phyloP scores from a whole-genome alignment of 1,140 invertebrate genomes.

The Leptinotarsa lineolata region DNA sequence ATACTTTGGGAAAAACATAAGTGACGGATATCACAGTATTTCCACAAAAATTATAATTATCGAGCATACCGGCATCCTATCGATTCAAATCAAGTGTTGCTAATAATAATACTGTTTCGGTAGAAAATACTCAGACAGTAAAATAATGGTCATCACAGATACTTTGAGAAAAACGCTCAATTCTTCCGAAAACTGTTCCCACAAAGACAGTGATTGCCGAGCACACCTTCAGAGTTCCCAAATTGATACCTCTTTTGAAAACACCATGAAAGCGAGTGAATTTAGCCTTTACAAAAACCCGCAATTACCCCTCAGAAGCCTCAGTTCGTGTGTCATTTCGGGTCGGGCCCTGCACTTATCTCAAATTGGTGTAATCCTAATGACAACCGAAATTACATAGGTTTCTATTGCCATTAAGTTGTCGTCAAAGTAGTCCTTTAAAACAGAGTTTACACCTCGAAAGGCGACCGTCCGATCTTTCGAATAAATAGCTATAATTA shows the following conservation, averaged over 20 bases:
- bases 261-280: neutral
- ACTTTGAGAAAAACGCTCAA: too few species aligned
- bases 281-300: constrained; percentile 7
- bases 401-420: constrained; percentile 39
- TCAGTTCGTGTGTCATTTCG: constrained; percentile 21
- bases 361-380: constrained; percentile 37
- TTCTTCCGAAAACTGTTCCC: too few species aligned
- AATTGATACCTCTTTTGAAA: constrained; percentile 14
- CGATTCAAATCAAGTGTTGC: too few species aligned
- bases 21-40: too few species aligned
- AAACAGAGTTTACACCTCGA: constrained; percentile 36
- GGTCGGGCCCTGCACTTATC: constrained; percentile 4
- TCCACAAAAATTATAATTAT: too few species aligned
- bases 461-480: constrained; percentile 29
- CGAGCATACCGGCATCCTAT: too few species aligned
- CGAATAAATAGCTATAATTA: constrained; percentile 51
- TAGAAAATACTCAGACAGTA: too few species aligned
- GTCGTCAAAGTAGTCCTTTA: constrained; percentile 36
- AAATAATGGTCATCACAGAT: too few species aligned
- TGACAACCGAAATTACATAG: constrained; percentile 44
- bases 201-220: too few species aligned
- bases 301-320: constrained; percentile 6
- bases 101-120: too few species aligned
- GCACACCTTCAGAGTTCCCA: neutral
- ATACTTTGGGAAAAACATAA: too few species aligned